Evolutionary conservation across 2,888 invertebrate species (phyloP).

Genomic region (Achlya flavicornis): DNA sequence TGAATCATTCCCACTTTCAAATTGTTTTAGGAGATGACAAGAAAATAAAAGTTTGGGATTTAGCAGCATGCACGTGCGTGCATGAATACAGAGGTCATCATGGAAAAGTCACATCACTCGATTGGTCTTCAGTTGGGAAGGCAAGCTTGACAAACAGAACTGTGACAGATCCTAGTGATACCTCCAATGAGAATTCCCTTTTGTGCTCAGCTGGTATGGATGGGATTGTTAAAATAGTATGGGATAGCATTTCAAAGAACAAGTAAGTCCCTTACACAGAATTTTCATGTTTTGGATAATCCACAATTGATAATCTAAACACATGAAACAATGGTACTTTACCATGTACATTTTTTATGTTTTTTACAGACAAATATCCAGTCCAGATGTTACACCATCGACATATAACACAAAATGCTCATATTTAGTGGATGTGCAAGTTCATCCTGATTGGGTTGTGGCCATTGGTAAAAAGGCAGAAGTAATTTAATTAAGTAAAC

Average conservation of each 20-base stretch:
- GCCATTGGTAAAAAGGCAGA: conserved; percentile 71
- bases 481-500: conserved; percentile 38
- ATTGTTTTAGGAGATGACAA: conserved; percentile 85
- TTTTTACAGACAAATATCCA: conserved; percentile 66
- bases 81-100: conserved; percentile 87
- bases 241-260: conserved; percentile 82
- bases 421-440: conserved; percentile 77
- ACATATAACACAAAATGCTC: conserved; percentile 79
- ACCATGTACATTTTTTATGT: conserved; percentile 16
- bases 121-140: conserved; percentile 82
- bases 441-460: conserved; percentile 78
- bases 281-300: too few relatives aligned
- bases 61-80: conserved; percentile 85
- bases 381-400: conserved; percentile 70
- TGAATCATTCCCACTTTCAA: neutral
- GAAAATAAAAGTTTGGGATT: conserved; percentile 89
- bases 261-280: conserved; percentile 53
- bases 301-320: neutral
- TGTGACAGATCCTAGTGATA: conserved; percentile 53
- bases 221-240: conserved; percentile 86
- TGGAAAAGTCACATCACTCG: conserved; percentile 84
- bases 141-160: conserved; percentile 65
- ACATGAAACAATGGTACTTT: too few relatives aligned
- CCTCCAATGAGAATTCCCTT: conserved; percentile 63
- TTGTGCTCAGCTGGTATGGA: conserved; percentile 88